phyloP scores from a whole-genome alignment of 2,797 vertebrate species.

The Propithecus deckenii region DNA sequence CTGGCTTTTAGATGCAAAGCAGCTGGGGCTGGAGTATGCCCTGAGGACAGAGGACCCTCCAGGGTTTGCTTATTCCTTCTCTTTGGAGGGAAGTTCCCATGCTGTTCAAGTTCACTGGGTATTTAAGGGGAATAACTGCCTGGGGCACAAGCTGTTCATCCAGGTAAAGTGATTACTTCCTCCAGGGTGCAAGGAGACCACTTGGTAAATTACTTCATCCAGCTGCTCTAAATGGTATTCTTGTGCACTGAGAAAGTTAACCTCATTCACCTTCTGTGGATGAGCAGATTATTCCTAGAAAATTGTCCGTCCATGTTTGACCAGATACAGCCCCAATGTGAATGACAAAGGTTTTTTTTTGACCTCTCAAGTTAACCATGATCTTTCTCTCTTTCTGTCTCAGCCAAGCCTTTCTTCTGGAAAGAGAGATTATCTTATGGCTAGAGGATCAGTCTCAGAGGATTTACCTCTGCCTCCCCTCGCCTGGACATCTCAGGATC shows the following conservation, averaged over 20 bases:
- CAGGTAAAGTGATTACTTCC: background rate
- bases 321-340: background rate
- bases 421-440: background rate
- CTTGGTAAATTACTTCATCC: background rate
- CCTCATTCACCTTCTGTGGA: background rate
- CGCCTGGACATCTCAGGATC: background rate
- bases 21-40: background rate
- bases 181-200: background rate
- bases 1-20: background rate
- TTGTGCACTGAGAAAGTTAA: background rate
- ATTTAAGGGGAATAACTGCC: background rate
- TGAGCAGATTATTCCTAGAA: background rate
- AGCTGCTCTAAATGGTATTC: background rate
- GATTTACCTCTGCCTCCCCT: background rate
- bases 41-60: background rate
- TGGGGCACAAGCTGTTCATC: background rate
- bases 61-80: background rate
- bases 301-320: background rate
- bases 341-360: background rate
- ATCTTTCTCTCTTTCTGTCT: background rate
- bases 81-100: background rate
- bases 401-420: background rate
- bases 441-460: background rate
- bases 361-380: background rate
- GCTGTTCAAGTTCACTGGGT: background rate